Percentiles rank a stretch among this genome's conserved stretches.
Conservation (phyloP, 1,140 invertebrate genomes). For the Anastatus disparis region DNA sequence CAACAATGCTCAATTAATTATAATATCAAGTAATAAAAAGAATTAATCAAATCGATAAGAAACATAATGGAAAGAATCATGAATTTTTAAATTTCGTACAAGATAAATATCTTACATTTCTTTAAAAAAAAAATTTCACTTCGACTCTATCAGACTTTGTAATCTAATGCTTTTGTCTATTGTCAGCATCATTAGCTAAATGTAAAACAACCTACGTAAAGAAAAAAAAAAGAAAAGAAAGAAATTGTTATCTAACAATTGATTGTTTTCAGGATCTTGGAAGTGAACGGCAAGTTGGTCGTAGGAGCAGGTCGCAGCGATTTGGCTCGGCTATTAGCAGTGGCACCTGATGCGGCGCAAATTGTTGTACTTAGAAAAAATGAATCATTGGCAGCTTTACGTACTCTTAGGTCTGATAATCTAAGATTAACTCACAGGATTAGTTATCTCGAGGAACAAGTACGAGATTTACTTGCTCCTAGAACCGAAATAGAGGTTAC, state of each 20-base stretch:
- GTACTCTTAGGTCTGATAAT: slow-evolving; percentile 79
- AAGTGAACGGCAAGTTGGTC: slow-evolving; percentile 84
- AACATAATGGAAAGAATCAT: too few relatives aligned
- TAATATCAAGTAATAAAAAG: too few relatives aligned
- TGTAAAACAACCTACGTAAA: too few relatives aligned
- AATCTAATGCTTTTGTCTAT: too few relatives aligned
- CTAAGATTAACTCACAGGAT: slow-evolving; percentile 86
- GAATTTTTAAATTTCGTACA: too few relatives aligned
- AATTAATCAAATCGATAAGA: too few relatives aligned
- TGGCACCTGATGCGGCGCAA: slow-evolving; percentile 69
- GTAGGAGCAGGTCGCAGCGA: slow-evolving; percentile 77
- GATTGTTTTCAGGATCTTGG: slow-evolving; percentile 74
- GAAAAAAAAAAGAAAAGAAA: too few relatives aligned
- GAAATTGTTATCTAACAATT: background rate
- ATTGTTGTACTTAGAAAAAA: slow-evolving; percentile 64
- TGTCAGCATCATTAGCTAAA: too few relatives aligned
- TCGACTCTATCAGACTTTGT: too few relatives aligned
- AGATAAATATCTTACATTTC: too few relatives aligned
- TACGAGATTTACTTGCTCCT: slow-evolving; percentile 73
- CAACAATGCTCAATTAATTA: too few relatives aligned
- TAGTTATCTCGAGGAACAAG: slow-evolving; percentile 89
- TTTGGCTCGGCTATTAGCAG: slow-evolving; percentile 71
- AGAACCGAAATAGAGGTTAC: slow-evolving; percentile 50
- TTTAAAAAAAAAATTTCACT: too few relatives aligned
- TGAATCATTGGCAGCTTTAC: slow-evolving; percentile 72